phyloP scores from a whole-genome alignment of 23 tunicate species.

The Ciona savignyi region DNA sequence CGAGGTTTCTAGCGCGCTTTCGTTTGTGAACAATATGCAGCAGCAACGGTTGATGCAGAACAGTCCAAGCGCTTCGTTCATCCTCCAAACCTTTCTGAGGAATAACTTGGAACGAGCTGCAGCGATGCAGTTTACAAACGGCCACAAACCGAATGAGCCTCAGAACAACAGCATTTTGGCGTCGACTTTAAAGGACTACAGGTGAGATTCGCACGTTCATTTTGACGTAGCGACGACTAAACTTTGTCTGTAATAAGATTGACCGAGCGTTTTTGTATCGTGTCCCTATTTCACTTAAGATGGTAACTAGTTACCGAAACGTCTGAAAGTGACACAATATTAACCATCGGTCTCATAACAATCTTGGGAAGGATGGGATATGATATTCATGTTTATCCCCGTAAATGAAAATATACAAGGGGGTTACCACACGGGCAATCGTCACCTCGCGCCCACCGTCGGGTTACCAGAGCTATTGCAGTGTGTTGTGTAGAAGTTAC shows the following conservation, averaged over 20 bases:
- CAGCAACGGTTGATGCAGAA: conserved; percentile 54
- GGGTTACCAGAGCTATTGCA: too few relatives aligned
- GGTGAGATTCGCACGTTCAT: conserved; percentile 2
- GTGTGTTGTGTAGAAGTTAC: too few relatives aligned
- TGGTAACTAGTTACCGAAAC: too few relatives aligned
- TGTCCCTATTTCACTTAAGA: too few relatives aligned
- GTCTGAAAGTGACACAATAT: too few relatives aligned
- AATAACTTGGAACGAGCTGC: conserved; percentile 33
- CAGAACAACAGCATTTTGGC: conserved; percentile 12
- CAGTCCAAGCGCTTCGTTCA: conserved; percentile 58
- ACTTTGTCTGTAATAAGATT: not conserved
- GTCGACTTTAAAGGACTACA: conserved; percentile 10
- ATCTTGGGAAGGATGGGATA: too few relatives aligned
- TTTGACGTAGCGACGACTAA: not conserved
- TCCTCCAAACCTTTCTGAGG: conserved; percentile 50
- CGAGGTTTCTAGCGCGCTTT: not conserved
- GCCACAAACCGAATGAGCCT: not conserved
- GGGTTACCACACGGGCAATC: too few relatives aligned
- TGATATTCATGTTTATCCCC: too few relatives aligned
- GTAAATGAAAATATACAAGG: too few relatives aligned
- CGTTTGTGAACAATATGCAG: conserved; percentile 18
- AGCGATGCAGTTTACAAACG: conserved; percentile 27
- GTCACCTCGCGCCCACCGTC: too few relatives aligned
- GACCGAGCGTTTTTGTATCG: too few relatives aligned
- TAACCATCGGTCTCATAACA: too few relatives aligned